phyloP scores from a whole-genome alignment of 2,888 invertebrate genomes.

The Halocaridina rubra region DNA sequence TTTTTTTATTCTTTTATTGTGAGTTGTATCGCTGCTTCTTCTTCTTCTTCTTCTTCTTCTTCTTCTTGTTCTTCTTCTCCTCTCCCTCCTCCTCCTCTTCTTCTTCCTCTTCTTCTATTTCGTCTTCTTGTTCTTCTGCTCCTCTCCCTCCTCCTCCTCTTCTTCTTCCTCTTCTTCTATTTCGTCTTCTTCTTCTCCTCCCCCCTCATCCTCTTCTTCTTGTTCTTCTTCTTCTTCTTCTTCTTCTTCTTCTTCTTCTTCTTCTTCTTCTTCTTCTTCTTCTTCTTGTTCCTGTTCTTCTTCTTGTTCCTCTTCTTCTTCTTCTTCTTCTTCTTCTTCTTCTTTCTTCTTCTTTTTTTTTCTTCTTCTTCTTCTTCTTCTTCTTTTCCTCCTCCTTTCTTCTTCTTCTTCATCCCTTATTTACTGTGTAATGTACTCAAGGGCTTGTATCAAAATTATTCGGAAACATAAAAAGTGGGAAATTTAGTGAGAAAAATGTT shows the following conservation, averaged over 20 bases:
- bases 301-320: neutral
- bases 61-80: neutral
- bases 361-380: neutral
- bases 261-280: neutral
- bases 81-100: neutral
- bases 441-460: too few species aligned
- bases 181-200: neutral
- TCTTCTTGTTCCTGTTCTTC: neutral
- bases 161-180: neutral
- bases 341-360: neutral
- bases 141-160: neutral
- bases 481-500: too few species aligned
- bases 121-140: neutral
- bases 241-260: neutral
- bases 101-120: neutral
- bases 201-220: neutral
- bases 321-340: neutral
- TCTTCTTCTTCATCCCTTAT: neutral
- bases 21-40: too few species aligned
- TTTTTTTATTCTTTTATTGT: too few species aligned
- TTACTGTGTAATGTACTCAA: neutral
- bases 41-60: neutral
- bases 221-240: neutral
- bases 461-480: too few species aligned
- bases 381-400: neutral